phyloP scores from a whole-genome alignment of 1,140 invertebrate species.

The Subanguina moxae region DNA sequence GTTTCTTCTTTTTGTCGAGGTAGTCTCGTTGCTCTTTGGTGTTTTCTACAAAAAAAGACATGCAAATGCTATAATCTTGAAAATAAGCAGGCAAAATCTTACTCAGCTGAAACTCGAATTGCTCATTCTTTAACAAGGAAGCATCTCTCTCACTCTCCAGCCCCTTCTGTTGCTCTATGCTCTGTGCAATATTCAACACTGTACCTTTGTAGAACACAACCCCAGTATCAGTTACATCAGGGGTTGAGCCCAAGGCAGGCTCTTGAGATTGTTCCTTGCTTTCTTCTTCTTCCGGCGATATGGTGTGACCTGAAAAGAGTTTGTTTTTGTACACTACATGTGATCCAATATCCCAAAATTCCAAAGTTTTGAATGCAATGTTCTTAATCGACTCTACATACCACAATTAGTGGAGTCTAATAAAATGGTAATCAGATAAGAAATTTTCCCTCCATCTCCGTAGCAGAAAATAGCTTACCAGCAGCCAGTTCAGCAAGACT shows the following conservation, averaged over 20 bases:
- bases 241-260: conserved; percentile 13
- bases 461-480: background rate
- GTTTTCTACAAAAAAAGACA: conserved; percentile 33
- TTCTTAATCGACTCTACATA: too few relatives aligned
- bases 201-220: conserved; percentile 73
- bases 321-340: background rate
- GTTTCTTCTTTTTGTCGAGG: conserved; percentile 55
- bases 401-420: too few relatives aligned
- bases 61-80: too few relatives aligned
- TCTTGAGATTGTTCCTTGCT: background rate
- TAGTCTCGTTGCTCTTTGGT: conserved; percentile 47
- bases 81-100: conserved; percentile 30
- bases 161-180: conserved; percentile 71
- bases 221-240: conserved; percentile 60
- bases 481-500: background rate
- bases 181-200: conserved; percentile 73
- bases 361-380: too few relatives aligned
- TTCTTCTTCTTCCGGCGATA: background rate
- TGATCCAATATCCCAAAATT: background rate
- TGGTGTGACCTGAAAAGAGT: conserved; percentile 12
- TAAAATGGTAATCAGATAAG: too few relatives aligned
- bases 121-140: conserved; percentile 65
- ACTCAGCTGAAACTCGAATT: conserved; percentile 61
- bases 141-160: conserved; percentile 72
- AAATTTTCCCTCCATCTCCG: too few relatives aligned